These are phyloP conservation scores for Ochotona princeps DNA, from an alignment of 2,113 vertebrate species.

Conservation along the genomic window DNA sequence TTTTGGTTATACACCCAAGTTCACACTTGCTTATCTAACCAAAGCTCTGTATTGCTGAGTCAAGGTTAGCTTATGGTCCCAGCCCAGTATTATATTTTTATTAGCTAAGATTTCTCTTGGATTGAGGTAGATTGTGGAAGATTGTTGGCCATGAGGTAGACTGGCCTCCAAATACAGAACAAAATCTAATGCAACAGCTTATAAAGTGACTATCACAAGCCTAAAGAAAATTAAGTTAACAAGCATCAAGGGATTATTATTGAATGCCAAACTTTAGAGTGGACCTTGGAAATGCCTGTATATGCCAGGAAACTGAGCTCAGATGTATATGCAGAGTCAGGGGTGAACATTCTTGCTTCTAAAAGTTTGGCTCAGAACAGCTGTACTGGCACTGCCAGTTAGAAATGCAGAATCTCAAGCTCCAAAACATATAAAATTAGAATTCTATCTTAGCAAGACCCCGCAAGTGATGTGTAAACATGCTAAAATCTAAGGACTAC, in stretches of 20 bases:
- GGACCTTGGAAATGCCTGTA: not conserved
- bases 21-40: slow-evolving; percentile 52
- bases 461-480: not conserved
- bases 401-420: not conserved
- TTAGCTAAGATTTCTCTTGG: slow-evolving; percentile 43
- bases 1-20: slow-evolving; percentile 39
- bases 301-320: not conserved
- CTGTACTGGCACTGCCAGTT: not conserved
- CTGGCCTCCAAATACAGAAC: not conserved
- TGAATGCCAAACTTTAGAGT: not conserved
- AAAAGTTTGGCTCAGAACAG: not conserved
- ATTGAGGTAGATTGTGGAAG: slow-evolving; percentile 6
- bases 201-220: slow-evolving; percentile 32
- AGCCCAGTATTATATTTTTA: slow-evolving; percentile 36
- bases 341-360: not conserved
- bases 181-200: not conserved
- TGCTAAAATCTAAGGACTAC: slow-evolving; percentile 27
- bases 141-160: not conserved
- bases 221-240: slow-evolving; percentile 18
- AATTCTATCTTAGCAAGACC: slow-evolving; percentile 10
- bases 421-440: not conserved
- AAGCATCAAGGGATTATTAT: not conserved
- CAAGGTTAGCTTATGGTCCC: slow-evolving; percentile 25
- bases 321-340: not conserved
- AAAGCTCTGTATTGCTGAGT: slow-evolving; percentile 62